phyloP scores from a whole-genome alignment of 2,888 invertebrate species.

The Tiliacea aurago region DNA sequence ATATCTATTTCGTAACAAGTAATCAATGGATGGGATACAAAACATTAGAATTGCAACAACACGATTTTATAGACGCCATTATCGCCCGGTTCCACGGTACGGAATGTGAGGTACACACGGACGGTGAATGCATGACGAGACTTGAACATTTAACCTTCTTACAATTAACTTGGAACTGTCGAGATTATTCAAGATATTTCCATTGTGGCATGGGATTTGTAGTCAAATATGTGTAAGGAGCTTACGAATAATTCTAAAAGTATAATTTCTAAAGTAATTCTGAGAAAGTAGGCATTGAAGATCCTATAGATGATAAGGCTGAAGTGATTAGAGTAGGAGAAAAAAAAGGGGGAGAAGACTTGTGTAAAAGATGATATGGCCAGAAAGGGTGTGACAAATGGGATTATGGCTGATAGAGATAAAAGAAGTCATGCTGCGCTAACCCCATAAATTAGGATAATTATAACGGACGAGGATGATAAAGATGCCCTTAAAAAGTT shows the following conservation, averaged over 20 bases:
- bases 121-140: slow-evolving; percentile 50
- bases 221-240: slow-evolving; percentile 5
- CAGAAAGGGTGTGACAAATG: too few relatives aligned
- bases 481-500: too few relatives aligned
- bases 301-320: neutral
- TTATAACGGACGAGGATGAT: too few relatives aligned
- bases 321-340: too few relatives aligned
- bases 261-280: neutral
- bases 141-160: slow-evolving; percentile 51
- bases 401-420: too few relatives aligned
- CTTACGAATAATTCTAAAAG: neutral
- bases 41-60: slow-evolving; percentile 47
- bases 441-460: too few relatives aligned
- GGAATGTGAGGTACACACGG: slow-evolving; percentile 58
- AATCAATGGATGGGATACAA: slow-evolving; percentile 52
- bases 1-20: slow-evolving; percentile 45
- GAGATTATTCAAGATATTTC: slow-evolving; percentile 45
- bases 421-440: too few relatives aligned
- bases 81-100: slow-evolving; percentile 31
- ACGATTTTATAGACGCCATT: slow-evolving; percentile 49
- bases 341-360: too few relatives aligned
- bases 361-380: too few relatives aligned
- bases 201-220: slow-evolving; percentile 38
- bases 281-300: neutral
- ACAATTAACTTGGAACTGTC: slow-evolving; percentile 41